phyloP scores from a whole-genome alignment of 2,113 vertebrate genomes.

The Corapipo altera region DNA sequence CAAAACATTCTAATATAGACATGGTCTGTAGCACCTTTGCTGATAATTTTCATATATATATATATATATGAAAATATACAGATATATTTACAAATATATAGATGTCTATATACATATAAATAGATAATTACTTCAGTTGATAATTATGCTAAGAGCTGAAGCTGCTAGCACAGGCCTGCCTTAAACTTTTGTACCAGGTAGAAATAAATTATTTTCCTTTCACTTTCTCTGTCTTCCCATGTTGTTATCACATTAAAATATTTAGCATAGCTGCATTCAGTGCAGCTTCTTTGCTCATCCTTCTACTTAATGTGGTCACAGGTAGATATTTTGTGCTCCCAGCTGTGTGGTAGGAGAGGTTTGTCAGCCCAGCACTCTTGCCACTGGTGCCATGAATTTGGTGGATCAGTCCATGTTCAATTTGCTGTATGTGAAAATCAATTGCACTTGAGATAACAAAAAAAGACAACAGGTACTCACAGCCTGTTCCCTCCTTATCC shows the following conservation, averaged over 20 bases:
- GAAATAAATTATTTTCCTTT: neutral
- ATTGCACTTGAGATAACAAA: neutral
- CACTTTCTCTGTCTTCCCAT: neutral
- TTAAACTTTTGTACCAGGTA: neutral
- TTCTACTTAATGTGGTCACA: neutral
- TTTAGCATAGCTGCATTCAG: neutral
- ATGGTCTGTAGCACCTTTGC: neutral
- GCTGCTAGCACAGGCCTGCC: neutral
- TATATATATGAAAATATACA: neutral
- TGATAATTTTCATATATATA: neutral
- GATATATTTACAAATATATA: neutral
- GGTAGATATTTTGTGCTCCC: neutral
- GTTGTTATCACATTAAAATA: neutral
- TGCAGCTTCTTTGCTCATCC: neutral
- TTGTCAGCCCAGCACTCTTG: neutral
- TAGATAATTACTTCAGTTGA: rapidly evolving
- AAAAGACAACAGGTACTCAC: neutral
- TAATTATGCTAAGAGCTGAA: neutral
- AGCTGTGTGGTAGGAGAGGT: neutral
- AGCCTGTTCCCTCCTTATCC: neutral
- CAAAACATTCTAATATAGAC: neutral
- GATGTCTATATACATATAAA: neutral
- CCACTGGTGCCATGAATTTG: neutral
- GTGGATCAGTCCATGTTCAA: neutral
- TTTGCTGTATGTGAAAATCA: neutral